Conservation (phyloP, 1,140 invertebrate genomes). For the Choristoneura fumiferana region DNA sequence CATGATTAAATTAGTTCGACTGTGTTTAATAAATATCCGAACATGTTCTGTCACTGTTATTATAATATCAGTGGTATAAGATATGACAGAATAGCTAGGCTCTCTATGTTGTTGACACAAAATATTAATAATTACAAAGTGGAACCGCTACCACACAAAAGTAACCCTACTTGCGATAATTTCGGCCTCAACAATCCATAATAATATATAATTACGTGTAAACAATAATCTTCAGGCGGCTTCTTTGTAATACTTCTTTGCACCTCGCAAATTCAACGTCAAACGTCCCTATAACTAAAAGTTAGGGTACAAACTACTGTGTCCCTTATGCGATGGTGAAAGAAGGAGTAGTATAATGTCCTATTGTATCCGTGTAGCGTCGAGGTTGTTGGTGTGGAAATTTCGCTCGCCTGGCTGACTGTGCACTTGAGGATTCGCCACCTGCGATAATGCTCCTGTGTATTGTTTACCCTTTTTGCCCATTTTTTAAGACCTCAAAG, state of each 20-base stretch:
- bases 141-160: neutral
- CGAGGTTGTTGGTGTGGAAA: constrained; percentile 45
- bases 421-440: constrained; percentile 68
- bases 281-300: neutral
- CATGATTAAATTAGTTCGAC: no score
- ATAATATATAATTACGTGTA: constrained; percentile 14
- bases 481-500: constrained; percentile 55
- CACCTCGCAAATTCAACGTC: neutral
- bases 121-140: no score
- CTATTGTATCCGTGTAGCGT: constrained; percentile 22
- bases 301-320: neutral
- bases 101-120: no score
- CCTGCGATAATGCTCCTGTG: constrained; percentile 60
- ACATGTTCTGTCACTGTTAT: no score
- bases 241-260: neutral
- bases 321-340: neutral
- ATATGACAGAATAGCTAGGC: no score
- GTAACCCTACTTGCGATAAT: constrained; percentile 1
- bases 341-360: neutral
- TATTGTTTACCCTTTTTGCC: constrained; percentile 41
- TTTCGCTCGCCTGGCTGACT: constrained; percentile 48
- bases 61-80: no score
- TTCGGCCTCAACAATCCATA: constrained; percentile 14
- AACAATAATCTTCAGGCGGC: constrained; percentile 17
- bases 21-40: no score